Percentiles rank a stretch among this genome's conserved stretches.
Evolutionary conservation across 2,888 invertebrate species (phyloP).

Genomic region (Liodrosophila aerea): DNA sequence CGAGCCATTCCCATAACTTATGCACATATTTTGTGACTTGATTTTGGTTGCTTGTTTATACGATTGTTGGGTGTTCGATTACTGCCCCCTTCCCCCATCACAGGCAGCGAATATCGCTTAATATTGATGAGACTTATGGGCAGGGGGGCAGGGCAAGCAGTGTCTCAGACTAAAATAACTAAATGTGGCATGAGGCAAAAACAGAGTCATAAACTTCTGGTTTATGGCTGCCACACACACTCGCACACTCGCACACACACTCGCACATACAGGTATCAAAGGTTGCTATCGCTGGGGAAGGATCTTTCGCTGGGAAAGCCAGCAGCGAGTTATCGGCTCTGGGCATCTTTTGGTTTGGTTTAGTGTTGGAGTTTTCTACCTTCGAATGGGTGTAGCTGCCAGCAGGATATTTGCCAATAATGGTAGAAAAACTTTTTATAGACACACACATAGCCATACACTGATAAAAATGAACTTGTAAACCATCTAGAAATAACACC

Average conservation of each 20-base stretch:
- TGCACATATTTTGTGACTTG: constrained; percentile 71
- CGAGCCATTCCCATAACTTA: constrained; percentile 64
- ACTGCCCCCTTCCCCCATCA: constrained; percentile 37
- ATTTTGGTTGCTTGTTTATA: constrained; percentile 34
- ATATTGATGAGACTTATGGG: constrained; percentile 71
- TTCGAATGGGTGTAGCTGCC: constrained; percentile 55
- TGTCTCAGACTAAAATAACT: constrained; percentile 31
- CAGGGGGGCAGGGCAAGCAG: not conserved
- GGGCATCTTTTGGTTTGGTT: constrained; percentile 50
- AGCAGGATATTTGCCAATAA: constrained; percentile 77
- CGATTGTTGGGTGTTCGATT: constrained; percentile 52
- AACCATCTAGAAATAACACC: no score
- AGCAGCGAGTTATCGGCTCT: constrained; percentile 44
- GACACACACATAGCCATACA: constrained; percentile 56
- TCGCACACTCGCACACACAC: constrained; percentile 10
- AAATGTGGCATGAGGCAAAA: constrained; percentile 63
- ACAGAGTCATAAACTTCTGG: constrained; percentile 71
- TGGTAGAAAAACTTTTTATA: constrained; percentile 73
- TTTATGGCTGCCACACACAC: constrained; percentile 55
- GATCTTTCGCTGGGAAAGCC: constrained; percentile 46
- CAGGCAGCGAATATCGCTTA: constrained; percentile 68
- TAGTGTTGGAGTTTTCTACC: constrained; percentile 45
- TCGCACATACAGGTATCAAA: constrained; percentile 28
- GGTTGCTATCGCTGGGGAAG: constrained; percentile 48
- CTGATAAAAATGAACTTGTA: no score